These are phyloP conservation scores for Hirtodrosophila histrioides DNA, from an alignment of 2,888 invertebrate genomes.

Conservation along the genomic window DNA sequence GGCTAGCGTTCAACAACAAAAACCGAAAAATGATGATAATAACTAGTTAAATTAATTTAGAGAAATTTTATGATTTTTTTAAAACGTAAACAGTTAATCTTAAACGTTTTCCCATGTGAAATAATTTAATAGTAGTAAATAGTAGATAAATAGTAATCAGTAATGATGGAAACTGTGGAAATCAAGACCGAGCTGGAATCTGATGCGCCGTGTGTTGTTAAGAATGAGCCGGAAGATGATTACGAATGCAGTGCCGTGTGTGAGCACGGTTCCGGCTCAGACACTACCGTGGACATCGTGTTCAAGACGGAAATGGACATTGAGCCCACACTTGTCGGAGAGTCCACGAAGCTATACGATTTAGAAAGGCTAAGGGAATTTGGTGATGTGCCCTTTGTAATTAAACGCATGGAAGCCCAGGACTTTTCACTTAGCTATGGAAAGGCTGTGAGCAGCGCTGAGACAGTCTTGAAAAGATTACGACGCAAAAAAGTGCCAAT, in stretches of 20 bases:
- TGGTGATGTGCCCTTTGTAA: conserved; percentile 61
- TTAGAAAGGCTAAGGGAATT: conserved; percentile 37
- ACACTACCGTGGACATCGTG: not conserved
- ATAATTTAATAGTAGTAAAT: too few species aligned
- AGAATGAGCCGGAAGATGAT: not conserved
- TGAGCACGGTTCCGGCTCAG: not conserved
- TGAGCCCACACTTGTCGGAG: conserved; percentile 13
- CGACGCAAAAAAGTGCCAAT: conserved; percentile 35
- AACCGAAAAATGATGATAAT: too few species aligned
- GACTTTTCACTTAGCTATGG: conserved; percentile 56
- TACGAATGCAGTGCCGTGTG: not conserved
- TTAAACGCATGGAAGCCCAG: conserved; percentile 53
- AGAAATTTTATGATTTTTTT: not conserved
- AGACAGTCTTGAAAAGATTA: conserved; percentile 45
- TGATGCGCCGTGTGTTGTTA: not conserved
- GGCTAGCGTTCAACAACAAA: not conserved
- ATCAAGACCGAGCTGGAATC: conserved; percentile 31
- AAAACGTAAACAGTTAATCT: not conserved
- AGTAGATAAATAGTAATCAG: not conserved
- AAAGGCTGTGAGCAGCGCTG: conserved; percentile 43
- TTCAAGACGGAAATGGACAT: conserved; percentile 33
- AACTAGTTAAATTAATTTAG: too few species aligned
- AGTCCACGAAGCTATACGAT: conserved; percentile 50
- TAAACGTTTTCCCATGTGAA: not conserved
- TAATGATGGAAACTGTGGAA: conserved; percentile 38